Base-by-base conservation (phyloP, 2,888 invertebrate species). In the Tiliacea citrago region DNA sequence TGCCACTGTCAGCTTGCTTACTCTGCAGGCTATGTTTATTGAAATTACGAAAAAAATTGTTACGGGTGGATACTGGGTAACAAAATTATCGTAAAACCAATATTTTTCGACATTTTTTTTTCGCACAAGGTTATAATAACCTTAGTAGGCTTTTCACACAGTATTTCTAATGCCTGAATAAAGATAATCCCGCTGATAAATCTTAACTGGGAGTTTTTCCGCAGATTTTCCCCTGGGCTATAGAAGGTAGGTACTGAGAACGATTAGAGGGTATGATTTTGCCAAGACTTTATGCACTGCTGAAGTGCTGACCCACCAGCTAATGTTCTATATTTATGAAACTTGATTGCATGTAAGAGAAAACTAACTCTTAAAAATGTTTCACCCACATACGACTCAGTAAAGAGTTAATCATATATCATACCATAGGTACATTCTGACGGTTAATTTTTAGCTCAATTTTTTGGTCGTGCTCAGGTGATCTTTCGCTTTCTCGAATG, bases 401-500 rank as follows among this genome's bases (percentile, higher is more conserved):
- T 86, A 84, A 86, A 72, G 72, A 79, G 74, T 84, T 86, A 86
- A 86, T 84, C 80, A 82, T 84, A 81, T 83, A 77, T 66, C 72
- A 45, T 35, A 45, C 53, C 75, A 39, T 16, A 66, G 65, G 16
- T 68, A 67, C 51, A 77, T 73, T 75, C 58, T 65, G 77, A 73
- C 67, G 68, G 72, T 73, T 72, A 55, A 74, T 72, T 85, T 82
- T 81, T 76, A 79, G 78, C 68, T 74, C 65, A 60, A 73, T 77
- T 80, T 84, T 85, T 81, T 86, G 81, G 79, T 83, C 70, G 58
- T 70, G 66, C 73, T 80, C 60, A 74, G 68, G 70, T 73, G 75
- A 79, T 85, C 75, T 75, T 74, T 77, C 75, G 82, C 86, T 87
- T 87, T 86, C 86, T 76, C 83, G 72, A 81, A 84, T 87, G 84